These are phyloP conservation scores for Nyctibius bracteatus DNA, from an alignment of 2,113 vertebrate species.

Conservation along the genomic window DNA sequence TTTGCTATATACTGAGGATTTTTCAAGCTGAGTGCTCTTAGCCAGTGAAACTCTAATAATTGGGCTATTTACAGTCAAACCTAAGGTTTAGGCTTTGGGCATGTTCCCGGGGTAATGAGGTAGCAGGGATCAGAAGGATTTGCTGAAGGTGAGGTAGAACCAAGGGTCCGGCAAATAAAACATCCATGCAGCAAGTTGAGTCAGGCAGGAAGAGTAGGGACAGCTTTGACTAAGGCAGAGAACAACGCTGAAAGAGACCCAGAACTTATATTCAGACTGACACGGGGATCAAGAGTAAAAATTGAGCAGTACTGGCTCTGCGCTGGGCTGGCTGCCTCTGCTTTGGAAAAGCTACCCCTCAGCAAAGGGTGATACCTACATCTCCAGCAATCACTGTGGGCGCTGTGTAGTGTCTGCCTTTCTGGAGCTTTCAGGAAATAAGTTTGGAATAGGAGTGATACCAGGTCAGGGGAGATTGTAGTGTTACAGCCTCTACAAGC, in stretches of 20 bases:
- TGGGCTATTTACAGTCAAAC: not conserved
- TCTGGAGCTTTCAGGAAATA: not conserved
- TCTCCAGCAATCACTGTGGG: accelerated
- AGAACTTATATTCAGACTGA: not conserved
- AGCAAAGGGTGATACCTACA: not conserved
- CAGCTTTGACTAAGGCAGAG: not conserved
- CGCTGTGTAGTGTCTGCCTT: not conserved
- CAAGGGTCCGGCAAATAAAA: not conserved
- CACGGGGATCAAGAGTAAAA: not conserved
- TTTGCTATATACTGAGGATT: not conserved
- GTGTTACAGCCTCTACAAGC: not conserved
- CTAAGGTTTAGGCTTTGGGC: not conserved
- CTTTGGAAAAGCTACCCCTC: not conserved
- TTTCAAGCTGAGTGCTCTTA: not conserved
- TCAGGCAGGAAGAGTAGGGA: not conserved
- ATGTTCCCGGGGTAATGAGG: accelerated
- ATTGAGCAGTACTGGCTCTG: not conserved
- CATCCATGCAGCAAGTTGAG: not conserved
- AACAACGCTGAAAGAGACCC: not conserved
- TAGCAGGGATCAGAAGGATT: not conserved
- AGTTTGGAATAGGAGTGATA: not conserved
- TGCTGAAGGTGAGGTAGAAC: not conserved
- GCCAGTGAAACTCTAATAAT: not conserved
- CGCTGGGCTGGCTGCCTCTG: not conserved
- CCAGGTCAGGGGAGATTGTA: not conserved